A percentile compares a stretch with the other conserved stretches of the same genome.
phyloP scores from a whole-genome alignment of 1,140 invertebrate species.

The Steinernema khuongi region DNA sequence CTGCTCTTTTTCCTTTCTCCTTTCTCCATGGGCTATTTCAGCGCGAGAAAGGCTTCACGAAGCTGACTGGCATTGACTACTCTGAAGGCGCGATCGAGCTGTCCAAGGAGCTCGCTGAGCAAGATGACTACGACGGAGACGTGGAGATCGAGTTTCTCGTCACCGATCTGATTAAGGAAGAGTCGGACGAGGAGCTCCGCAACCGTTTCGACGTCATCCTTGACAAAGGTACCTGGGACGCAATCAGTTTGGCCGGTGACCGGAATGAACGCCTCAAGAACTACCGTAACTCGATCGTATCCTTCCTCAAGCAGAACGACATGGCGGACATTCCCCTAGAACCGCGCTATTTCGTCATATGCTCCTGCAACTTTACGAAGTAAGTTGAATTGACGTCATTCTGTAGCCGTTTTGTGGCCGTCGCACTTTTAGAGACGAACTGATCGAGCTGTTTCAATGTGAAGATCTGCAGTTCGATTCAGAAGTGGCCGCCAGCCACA shows the following conservation, averaged over 20 bases:
- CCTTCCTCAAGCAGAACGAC: conserved; percentile 54
- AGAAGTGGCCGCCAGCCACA: conserved; percentile 25
- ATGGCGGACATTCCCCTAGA: conserved; percentile 65
- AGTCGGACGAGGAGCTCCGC: conserved; percentile 25
- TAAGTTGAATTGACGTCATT: conserved; percentile 31
- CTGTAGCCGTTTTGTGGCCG: background rate
- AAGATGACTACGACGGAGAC: conserved; percentile 38
- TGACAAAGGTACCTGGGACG: conserved; percentile 84
- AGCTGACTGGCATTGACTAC: conserved; percentile 68
- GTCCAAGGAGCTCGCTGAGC: conserved; percentile 20
- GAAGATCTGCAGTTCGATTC: conserved; percentile 19
- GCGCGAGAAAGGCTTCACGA: conserved; percentile 68
- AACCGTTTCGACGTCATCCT: conserved; percentile 66
- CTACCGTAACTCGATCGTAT: conserved; percentile 29
- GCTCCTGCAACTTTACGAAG: conserved; percentile 89
- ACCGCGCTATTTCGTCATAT: conserved; percentile 73
- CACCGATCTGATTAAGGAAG: conserved; percentile 64
- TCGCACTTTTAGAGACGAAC: conserved; percentile 64
- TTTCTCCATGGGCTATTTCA: conserved; percentile 41
- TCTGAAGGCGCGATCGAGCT: conserved; percentile 15
- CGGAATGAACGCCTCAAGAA: conserved; percentile 24
- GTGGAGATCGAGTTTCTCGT: conserved; percentile 58
- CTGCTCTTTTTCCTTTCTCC: background rate
- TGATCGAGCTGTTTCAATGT: conserved; percentile 68
- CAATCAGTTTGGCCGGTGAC: conserved; percentile 74